A percentile compares a stretch with the other conserved stretches of the same genome.
Conservation (phyloP, 2,888 invertebrate species). For the Drosophila hamatofila region DNA sequence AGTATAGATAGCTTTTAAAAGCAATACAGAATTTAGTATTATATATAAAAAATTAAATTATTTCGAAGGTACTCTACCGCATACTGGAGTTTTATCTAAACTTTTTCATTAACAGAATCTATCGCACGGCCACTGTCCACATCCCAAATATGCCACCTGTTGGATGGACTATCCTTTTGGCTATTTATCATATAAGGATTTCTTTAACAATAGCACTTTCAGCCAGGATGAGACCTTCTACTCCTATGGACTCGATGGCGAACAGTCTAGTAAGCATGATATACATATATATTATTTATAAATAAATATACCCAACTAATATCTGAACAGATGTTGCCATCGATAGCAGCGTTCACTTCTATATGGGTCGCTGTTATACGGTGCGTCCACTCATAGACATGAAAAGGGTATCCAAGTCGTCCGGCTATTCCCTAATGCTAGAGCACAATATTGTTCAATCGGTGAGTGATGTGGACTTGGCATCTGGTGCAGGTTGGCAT, state of each 20-base stretch:
- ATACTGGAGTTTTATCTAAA: no score
- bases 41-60: no score
- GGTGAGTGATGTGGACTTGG: slow-evolving; percentile 64
- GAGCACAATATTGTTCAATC: slow-evolving; percentile 84
- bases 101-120: slow-evolving; percentile 40
- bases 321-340: slow-evolving; percentile 86
- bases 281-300: no score
- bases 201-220: slow-evolving; percentile 88
- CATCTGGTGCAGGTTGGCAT: slow-evolving; percentile 87
- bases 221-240: slow-evolving; percentile 86
- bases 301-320: background rate
- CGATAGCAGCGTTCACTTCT: slow-evolving; percentile 86
- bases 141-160: slow-evolving; percentile 86
- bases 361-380: slow-evolving; percentile 88
- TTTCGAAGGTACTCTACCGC: no score
- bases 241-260: slow-evolving; percentile 86
- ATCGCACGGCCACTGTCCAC: slow-evolving; percentile 75
- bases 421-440: slow-evolving; percentile 88
- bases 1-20: no score
- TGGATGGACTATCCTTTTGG: slow-evolving; percentile 88
- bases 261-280: slow-evolving; percentile 85
- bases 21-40: no score
- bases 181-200: slow-evolving; percentile 86
- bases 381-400: slow-evolving; percentile 86
- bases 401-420: slow-evolving; percentile 84